A percentile compares a stretch with the other conserved stretches of the same genome.
These are phyloP conservation scores for Sturnus vulgaris DNA, from an alignment of 2,113 vertebrate genomes.

Conservation along the genomic window DNA sequence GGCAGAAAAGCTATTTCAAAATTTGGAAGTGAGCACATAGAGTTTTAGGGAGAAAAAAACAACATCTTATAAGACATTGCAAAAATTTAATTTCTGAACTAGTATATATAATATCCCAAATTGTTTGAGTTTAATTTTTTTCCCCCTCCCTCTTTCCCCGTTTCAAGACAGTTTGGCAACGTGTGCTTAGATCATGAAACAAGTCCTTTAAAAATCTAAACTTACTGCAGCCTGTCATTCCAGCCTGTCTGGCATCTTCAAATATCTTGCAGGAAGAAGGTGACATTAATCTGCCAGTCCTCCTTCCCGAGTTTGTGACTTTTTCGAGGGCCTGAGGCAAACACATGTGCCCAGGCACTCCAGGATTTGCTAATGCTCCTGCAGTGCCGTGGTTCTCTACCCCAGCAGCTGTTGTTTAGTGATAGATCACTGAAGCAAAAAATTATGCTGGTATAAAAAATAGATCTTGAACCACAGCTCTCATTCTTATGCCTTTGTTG, in stretches of 20 bases:
- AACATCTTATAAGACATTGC: background rate
- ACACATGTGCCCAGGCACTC: conserved; percentile 69
- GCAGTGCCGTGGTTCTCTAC: conserved; percentile 62
- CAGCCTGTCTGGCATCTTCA: conserved; percentile 66
- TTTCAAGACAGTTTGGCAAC: background rate
- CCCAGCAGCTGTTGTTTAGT: conserved; percentile 87
- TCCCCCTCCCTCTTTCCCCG: background rate
- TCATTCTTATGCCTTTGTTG: conserved; percentile 79
- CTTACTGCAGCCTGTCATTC: conserved; percentile 65
- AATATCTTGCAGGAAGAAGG: conserved; percentile 43
- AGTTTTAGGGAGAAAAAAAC: background rate
- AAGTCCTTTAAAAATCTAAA: background rate
- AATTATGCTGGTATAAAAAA: conserved; percentile 85
- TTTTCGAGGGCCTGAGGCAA: conserved; percentile 74
- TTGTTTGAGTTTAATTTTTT: background rate
- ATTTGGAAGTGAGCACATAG: conserved; percentile 8
- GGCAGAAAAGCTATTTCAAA: background rate
- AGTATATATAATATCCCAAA: background rate
- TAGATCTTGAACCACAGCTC: conserved; percentile 75
- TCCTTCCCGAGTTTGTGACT: conserved; percentile 64
- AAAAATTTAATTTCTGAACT: background rate
- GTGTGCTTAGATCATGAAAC: background rate
- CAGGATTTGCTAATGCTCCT: conserved; percentile 67
- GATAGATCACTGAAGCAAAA: conserved; percentile 93
- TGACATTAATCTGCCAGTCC: conserved; percentile 67